Evolutionary conservation across 2,797 vertebrate species (phyloP), one percentile per base, ranked within the genome.

Genomic region (Sandelia bainsii): DNA sequence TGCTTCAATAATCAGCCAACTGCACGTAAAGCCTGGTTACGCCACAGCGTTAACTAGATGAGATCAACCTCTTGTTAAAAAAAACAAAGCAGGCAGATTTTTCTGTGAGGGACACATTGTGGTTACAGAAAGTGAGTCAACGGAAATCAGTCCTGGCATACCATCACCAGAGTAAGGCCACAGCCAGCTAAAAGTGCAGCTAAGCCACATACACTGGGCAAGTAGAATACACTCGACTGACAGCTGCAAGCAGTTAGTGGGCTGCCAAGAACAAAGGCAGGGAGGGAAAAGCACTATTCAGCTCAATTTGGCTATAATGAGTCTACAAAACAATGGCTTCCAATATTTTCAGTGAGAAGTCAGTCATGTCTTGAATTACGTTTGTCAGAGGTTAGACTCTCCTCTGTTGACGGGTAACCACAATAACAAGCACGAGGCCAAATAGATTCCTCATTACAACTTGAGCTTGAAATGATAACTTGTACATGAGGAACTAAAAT

Each of bases 201-300:
- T 91, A 93, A 92, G 87, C 90, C 91, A 90, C 93, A 93, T 83
- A 88, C 61, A 85, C 81, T 77, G 81, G 86, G 90, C 87, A 81
- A 85, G 68, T 77, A 82, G 79, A 87, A 82, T 81, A 75, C 87
- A 84, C 91, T 90, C 91, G 73, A 91, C 83, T 89, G 90, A 93
- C 93, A 93, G 92, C 92, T 94, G 93, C 84, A 84, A 91, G 82
- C 89, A 92, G 85, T 93, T 91, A 93, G 82, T 77, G 67, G 12
- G 60, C 88, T 90, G 90, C 88, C 86, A 92, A 89, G 84, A 92
- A 92, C 87, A 94, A 91, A 91, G 85, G 90, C 50, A 48, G 61
- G 57, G 79, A 82, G 81, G 81, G 53, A 78, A 81, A 87, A 81
- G 73, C 75, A 87, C 82, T 70, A 86, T 87, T 84, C 86, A 75